Percentiles rank a stretch among this genome's conserved stretches.
These are phyloP conservation scores for Ernsta delagoae DNA, from an alignment of 2,888 invertebrate species.

Conservation along the genomic window DNA sequence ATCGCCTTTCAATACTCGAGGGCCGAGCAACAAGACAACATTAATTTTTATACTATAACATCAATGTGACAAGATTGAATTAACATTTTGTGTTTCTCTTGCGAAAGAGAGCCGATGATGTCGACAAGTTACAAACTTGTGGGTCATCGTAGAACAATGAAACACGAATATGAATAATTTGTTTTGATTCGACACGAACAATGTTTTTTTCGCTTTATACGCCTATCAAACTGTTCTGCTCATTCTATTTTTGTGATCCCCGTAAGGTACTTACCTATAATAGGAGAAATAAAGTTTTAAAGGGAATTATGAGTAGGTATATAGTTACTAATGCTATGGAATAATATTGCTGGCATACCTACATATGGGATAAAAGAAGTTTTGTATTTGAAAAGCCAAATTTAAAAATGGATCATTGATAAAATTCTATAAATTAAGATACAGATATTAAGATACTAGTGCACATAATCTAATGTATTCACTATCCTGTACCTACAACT, in stretches of 20 bases:
- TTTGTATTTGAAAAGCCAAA: too few species aligned
- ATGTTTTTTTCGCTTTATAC: slow-evolving; percentile 42
- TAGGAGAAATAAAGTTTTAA: background rate
- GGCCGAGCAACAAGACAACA: slow-evolving; percentile 46
- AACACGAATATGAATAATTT: slow-evolving; percentile 57
- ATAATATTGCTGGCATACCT: too few species aligned
- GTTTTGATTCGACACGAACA: slow-evolving; percentile 55
- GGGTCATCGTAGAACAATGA: slow-evolving; percentile 73
- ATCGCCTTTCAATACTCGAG: slow-evolving; percentile 11
- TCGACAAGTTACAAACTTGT: slow-evolving; percentile 62
- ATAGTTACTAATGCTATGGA: too few species aligned
- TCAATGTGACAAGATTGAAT: slow-evolving; percentile 70
- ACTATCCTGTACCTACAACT: slow-evolving; percentile 64
- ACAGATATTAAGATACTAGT: too few species aligned
- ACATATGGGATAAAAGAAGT: too few species aligned
- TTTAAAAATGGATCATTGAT: too few species aligned
- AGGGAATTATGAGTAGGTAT: background rate
- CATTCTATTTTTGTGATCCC: background rate
- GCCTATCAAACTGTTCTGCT: slow-evolving; percentile 36
- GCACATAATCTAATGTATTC: slow-evolving; percentile 52
- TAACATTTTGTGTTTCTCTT: slow-evolving; percentile 65
- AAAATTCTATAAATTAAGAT: slow-evolving; percentile 35
- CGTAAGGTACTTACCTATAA: background rate
- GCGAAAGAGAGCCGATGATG: slow-evolving; percentile 60
- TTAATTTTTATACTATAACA: slow-evolving; percentile 44